Percentiles rank a stretch among this genome's conserved stretches.
Conservation (phyloP, 2,888 invertebrate species). For the Eremobia ochroleuca region DNA sequence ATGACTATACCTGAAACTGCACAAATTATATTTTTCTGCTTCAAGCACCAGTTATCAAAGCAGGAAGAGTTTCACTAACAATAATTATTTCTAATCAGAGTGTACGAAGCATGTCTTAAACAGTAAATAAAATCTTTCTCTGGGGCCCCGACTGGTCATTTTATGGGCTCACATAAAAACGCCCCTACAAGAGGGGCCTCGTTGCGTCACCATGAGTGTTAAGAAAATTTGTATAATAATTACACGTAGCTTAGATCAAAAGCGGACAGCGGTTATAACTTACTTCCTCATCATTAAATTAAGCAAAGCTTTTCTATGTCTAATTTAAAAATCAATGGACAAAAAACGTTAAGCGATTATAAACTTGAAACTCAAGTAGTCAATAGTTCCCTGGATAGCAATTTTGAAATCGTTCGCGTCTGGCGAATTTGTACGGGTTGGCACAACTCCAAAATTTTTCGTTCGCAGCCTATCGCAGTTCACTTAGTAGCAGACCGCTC, state of each 20-base stretch:
- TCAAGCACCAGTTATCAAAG: neutral
- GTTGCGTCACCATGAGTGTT: slow-evolving; percentile 83
- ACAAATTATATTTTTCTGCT: neutral
- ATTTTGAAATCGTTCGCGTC: slow-evolving; percentile 39
- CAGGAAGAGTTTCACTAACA: slow-evolving; percentile 17
- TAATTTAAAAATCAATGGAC: slow-evolving; percentile 21
- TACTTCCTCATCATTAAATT: slow-evolving; percentile 33
- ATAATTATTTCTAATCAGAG: slow-evolving; percentile 30
- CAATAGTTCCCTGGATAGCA: slow-evolving; percentile 31
- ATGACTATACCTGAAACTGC: neutral
- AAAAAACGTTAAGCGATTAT: slow-evolving; percentile 34
- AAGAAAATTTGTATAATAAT: slow-evolving; percentile 81
- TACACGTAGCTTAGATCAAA: slow-evolving; percentile 66
- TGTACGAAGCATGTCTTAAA: slow-evolving; percentile 45
- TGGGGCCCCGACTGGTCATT: slow-evolving; percentile 76
- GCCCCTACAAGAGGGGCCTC: slow-evolving; percentile 82
- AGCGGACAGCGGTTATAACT: slow-evolving; percentile 71
- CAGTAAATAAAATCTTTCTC: slow-evolving; percentile 72
- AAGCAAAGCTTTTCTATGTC: slow-evolving; percentile 18
- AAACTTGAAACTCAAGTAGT: slow-evolving; percentile 37
- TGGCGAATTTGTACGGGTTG: slow-evolving; percentile 51
- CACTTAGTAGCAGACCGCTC: slow-evolving; percentile 52
- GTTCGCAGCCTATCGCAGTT: slow-evolving; percentile 36
- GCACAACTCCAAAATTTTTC: slow-evolving; percentile 51
- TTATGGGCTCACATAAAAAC: slow-evolving; percentile 79